Evolutionary conservation across 2,888 invertebrate species (phyloP), one percentile per base, ranked within the genome.

Genomic region (Candidula unifasciata): DNA sequence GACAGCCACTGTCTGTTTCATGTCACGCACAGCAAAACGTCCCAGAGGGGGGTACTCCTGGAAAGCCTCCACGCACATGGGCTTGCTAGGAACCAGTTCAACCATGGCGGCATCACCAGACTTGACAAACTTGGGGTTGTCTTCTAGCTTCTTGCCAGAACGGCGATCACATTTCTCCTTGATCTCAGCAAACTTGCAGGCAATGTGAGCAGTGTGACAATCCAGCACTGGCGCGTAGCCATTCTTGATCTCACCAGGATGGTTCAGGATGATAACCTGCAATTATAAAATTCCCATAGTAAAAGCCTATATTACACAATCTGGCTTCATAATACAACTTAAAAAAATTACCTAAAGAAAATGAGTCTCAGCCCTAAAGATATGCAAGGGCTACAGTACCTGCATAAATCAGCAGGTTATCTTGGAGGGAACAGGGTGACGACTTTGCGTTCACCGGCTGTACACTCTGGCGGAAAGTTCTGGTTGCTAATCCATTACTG

Each of bases 131-230:
- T 98, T 98, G 88, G 99, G 99, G 94, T 90, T 91, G 87, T 95
- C 94, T 91, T 95, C 95, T 80, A 95, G 90, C 89, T 93, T 93
- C 92, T 95, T 95, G 94, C 99, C 99, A 89, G 98, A 97, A 97
- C 99, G 99, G 95, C 99, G 97, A 95, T 99, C 99, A 90, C 97
- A 97, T 95, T 99, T 99, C 94, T 99, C 98, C 95, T 97, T 97
- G 94, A 99, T 97, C 95, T 99, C 98, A 83, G 97, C 96, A 95
- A 99, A 99, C 95, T 99, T 99, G 96, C 99, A 99, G 93, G 99
- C 99, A 95, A 99, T 99, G 95, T 99, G 99, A 35, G 81, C 81
- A 73, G 81, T 81, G 33, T 81, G 74, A 37, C 71, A 81, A 27
- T 81, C 74, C 33, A 73, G 30, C 16, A 81, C 81, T n/a, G 81